These are phyloP conservation scores for Microctonus brassicae DNA, from an alignment of 2,888 invertebrate genomes.

Conservation along the genomic window DNA sequence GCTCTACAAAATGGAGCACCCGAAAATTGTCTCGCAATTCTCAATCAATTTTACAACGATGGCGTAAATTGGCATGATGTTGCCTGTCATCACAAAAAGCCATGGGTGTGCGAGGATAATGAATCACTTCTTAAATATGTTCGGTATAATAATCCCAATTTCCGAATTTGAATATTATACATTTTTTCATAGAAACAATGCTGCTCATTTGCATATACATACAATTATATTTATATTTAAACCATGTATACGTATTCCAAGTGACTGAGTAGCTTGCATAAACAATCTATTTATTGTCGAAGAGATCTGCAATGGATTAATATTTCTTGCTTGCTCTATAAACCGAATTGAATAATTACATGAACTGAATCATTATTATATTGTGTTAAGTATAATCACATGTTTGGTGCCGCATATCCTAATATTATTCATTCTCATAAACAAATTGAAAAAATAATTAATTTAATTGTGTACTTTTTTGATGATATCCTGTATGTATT, in stretches of 20 bases:
- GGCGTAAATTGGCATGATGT: slow-evolving; percentile 93
- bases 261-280: slow-evolving; percentile 64
- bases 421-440: background rate
- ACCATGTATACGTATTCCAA: slow-evolving; percentile 31
- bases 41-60: slow-evolving; percentile 92
- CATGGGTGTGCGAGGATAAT: slow-evolving; percentile 91
- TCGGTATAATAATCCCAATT: slow-evolving; percentile 83
- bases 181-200: background rate
- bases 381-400: background rate
- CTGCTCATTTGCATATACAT: background rate
- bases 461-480: slow-evolving; percentile 21
- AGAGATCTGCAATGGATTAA: background rate
- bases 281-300: slow-evolving; percentile 58
- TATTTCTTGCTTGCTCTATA: slow-evolving; percentile 9
- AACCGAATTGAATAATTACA: background rate
- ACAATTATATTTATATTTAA: background rate
- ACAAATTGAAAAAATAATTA: slow-evolving; percentile 21
- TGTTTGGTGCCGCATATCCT: no score
- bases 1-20: slow-evolving; percentile 85
- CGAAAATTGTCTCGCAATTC: slow-evolving; percentile 87
- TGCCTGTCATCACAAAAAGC: slow-evolving; percentile 90
- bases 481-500: background rate
- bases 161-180: slow-evolving; percentile 75
- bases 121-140: slow-evolving; percentile 89
- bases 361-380: background rate